Base-by-base conservation (phyloP, 2,888 invertebrate genomes). In the Hartigia nigra region DNA sequence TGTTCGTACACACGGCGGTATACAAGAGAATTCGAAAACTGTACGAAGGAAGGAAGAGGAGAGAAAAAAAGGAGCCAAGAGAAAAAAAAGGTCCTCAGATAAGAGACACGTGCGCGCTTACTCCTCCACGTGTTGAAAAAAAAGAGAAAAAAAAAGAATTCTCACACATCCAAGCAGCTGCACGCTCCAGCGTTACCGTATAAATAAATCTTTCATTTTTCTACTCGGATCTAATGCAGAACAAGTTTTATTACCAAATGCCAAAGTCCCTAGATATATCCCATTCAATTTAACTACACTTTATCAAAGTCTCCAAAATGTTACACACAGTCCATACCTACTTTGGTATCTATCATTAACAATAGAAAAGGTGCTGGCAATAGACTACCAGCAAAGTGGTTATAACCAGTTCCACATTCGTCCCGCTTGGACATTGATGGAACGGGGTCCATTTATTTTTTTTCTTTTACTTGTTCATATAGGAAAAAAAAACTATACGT, bases 91-190 rank as follows among this genome's bases (percentile, higher is more conserved):
- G 23, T 32, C 36, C 31, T 5, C 23, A 32, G 75, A 75, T 31
- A 34, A 23, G 35, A 35, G 75, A 75, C 75, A 36, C 75, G 75
- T 75, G 75, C 75, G 34, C 75, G 36, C 31, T 12, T 55, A 34
- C 31, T 31, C 12, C 32, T 34, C 9, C 72, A 31, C 72, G 31
- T 72, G 31, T 31, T 9, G 72, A 72, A 55, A 55, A 37, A 39
- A 39, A 39, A 39, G 1, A 14, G 4, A 5, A 23, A 39, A 39
- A 39, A 37, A 35, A 39, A 39, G 23, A 55, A 23, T 55, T 23
- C 55, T 55, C 55, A 1, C 55, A 23, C 55, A 55, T 55, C 55
- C 55, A 55, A 55, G 14, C 55, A 55, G 55, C 55, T 55, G 55
- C 55, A 55, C 55, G 55, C 23, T 55, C 55, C 55, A 55, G 55